These are phyloP conservation scores for Cheilinus undulatus DNA, from an alignment of 2,113 vertebrate genomes.

Conservation along the genomic window DNA sequence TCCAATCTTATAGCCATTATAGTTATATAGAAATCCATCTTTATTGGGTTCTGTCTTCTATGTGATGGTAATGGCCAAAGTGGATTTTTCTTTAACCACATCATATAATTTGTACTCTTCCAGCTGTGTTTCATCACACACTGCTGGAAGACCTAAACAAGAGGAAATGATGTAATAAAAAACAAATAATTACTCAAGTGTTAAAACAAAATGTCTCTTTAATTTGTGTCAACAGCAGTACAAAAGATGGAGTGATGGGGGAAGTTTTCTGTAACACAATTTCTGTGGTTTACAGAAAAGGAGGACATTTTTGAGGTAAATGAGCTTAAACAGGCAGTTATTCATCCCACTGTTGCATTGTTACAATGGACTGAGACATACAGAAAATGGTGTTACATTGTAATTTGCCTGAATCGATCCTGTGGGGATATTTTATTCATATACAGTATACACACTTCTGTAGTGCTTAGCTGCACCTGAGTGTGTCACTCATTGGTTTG, in stretches of 20 bases:
- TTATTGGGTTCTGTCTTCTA: background rate
- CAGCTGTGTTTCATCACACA: background rate
- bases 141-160: background rate
- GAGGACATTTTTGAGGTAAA: constrained; percentile 99
- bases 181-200: constrained; percentile 75
- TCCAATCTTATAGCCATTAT: too few species aligned
- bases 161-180: background rate
- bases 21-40: too few species aligned
- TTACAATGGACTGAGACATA: constrained; percentile 87
- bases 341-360: constrained; percentile 86
- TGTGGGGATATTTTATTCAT: constrained; percentile 85
- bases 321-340: constrained; percentile 98
- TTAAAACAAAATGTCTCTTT: constrained; percentile 99
- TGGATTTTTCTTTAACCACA: too few species aligned
- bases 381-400: constrained; percentile 91
- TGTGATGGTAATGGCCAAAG: too few species aligned
- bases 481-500: constrained; percentile 86
- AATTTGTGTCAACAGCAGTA: constrained; percentile 99
- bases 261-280: constrained; percentile 83
- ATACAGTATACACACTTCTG: constrained; percentile 85
- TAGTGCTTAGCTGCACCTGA: constrained; percentile 90
- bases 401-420: constrained; percentile 92
- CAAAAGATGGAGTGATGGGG: constrained; percentile 99
- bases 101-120: too few species aligned
- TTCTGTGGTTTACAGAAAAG: constrained; percentile 92